A percentile compares a stretch with the other conserved stretches of the same genome.
These are phyloP conservation scores for Megalops cyprinoides DNA, from an alignment of 2,797 vertebrate genomes.

Conservation along the genomic window DNA sequence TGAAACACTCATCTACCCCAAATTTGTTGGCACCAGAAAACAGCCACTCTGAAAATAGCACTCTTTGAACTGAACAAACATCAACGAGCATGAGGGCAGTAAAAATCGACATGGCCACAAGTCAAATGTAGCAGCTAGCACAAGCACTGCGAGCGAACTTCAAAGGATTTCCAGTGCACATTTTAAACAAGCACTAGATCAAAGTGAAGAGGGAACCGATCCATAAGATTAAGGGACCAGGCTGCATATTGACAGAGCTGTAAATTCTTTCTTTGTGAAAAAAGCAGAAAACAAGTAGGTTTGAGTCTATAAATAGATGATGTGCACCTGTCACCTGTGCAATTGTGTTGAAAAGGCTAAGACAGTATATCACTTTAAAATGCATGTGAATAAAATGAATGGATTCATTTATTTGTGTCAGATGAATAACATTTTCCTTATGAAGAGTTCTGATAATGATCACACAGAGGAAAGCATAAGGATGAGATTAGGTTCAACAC, in stretches of 20 bases:
- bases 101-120: slow-evolving; percentile 1
- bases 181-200: slow-evolving; percentile 28
- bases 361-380: too few species aligned
- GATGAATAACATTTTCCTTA: too few species aligned
- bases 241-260: not conserved
- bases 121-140: not conserved
- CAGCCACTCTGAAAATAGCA: not conserved
- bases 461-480: too few species aligned
- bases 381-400: too few species aligned
- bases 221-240: slow-evolving; percentile 25
- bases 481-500: too few species aligned
- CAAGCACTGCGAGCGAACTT: slow-evolving; percentile 19
- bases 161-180: slow-evolving; percentile 19
- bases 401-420: too few species aligned
- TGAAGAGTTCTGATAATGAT: too few species aligned
- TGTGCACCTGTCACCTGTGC: not conserved
- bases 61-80: not conserved
- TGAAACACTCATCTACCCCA: not conserved
- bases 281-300: not conserved
- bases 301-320: not conserved
- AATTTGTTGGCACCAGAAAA: not conserved
- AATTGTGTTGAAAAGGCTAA: not conserved
- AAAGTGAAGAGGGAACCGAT: slow-evolving; percentile 23
- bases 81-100: slow-evolving; percentile 7
- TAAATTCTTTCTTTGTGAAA: not conserved